Percentiles rank a stretch among this genome's conserved stretches.
Evolutionary conservation across 30 jellyfish, hydroid and myxozoan genomes (phyloP).

Genomic region (Aurelia sp.): DNA sequence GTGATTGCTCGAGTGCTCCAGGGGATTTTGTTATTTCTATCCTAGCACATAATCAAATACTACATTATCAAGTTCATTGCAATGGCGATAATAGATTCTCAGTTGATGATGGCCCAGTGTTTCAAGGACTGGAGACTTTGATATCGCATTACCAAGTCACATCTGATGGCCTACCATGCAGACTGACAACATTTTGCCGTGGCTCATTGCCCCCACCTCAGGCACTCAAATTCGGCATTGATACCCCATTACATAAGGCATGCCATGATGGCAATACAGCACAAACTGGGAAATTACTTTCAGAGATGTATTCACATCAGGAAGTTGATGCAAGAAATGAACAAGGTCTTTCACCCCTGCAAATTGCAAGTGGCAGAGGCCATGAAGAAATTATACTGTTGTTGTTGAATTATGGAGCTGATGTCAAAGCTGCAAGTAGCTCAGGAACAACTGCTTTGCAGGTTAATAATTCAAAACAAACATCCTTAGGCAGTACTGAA

Average conservation of each 20-base stretch:
- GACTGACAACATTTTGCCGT: conserved; percentile 69
- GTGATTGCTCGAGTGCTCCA: conserved; percentile 91
- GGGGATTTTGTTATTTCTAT: conserved; percentile 87
- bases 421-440: conserved; percentile 73
- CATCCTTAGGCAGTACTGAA: too few relatives aligned
- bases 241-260: conserved; percentile 78
- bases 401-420: conserved; percentile 69
- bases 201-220: conserved; percentile 86
- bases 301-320: conserved; percentile 56
- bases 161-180: conserved; percentile 93
- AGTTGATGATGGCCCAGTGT: conserved; percentile 92
- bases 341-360: conserved; percentile 87
- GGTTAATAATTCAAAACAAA: conserved; percentile 34
- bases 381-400: conserved; percentile 66
- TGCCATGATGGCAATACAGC: conserved; percentile 65
- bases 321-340: conserved; percentile 82
- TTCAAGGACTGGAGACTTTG: conserved; percentile 87
- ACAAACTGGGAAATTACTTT: conserved; percentile 50
- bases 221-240: conserved; percentile 77
- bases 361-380: conserved; percentile 81
- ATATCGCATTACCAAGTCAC: conserved; percentile 71
- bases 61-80: conserved; percentile 91
- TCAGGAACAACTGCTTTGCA: conserved; percentile 83
- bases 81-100: conserved; percentile 79
- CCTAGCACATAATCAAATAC: conserved; percentile 61